These are phyloP conservation scores for Heterochromis multidens DNA, from an alignment of 2,113 vertebrate genomes.

Conservation along the genomic window DNA sequence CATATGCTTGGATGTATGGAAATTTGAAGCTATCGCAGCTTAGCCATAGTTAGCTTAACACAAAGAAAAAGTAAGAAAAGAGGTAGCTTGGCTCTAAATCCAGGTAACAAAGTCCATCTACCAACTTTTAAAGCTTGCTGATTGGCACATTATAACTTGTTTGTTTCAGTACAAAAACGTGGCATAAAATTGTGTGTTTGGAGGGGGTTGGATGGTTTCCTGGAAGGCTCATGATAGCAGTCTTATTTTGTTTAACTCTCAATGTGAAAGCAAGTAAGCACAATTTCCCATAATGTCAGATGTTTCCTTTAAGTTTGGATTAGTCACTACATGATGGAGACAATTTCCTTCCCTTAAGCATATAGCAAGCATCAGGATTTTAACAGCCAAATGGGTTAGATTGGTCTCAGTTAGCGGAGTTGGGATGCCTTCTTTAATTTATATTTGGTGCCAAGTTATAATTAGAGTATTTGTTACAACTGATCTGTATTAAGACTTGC, in stretches of 20 bases:
- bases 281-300: not conserved
- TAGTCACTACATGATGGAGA: not conserved
- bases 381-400: not conserved
- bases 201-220: not conserved
- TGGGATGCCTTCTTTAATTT: not conserved
- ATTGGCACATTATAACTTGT: not conserved
- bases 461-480: not conserved
- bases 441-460: conserved; percentile 14
- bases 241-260: not conserved
- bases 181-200: not conserved
- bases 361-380: not conserved
- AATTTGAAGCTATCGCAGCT: not conserved
- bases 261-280: not conserved
- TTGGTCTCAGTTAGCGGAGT: not conserved
- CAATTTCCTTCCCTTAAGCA: not conserved
- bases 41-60: not conserved
- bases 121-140: not conserved
- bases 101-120: not conserved
- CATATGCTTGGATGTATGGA: not conserved
- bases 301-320: not conserved
- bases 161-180: not conserved
- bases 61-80: not conserved
- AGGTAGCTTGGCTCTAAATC: not conserved
- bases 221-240: not conserved
- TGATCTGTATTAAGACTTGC: not conserved